A percentile compares a stretch with the other conserved stretches of the same genome.
phyloP scores from a whole-genome alignment of 2,113 vertebrate species.

The Amphiprion percula region DNA sequence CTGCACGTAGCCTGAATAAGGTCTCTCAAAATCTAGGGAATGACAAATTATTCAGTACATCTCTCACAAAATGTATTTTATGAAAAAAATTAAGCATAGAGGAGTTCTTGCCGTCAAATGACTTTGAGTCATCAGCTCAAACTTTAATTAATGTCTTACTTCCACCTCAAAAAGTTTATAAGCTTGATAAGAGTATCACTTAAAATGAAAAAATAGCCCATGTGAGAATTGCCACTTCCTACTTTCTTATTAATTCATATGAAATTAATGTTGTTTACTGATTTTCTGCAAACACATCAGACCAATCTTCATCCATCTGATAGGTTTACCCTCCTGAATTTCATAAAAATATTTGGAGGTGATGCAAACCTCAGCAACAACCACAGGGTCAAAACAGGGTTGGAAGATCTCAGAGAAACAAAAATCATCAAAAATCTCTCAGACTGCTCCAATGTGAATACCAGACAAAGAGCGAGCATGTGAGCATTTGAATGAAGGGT shows the following conservation, averaged over 20 bases:
- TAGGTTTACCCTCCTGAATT: constrained; percentile 73
- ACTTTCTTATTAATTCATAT: constrained; percentile 74
- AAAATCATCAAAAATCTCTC: constrained; percentile 78
- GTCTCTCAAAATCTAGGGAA: constrained; percentile 44
- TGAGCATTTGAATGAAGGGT: constrained; percentile 75
- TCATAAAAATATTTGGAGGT: constrained; percentile 76
- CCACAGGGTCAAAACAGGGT: constrained; percentile 71
- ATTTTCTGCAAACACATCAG: constrained; percentile 80
- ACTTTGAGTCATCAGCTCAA: constrained; percentile 56
- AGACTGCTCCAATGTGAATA: constrained; percentile 57
- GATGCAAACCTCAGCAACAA: constrained; percentile 83
- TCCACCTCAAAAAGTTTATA: constrained; percentile 57
- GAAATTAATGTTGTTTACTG: constrained; percentile 83
- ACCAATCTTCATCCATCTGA: constrained; percentile 76
- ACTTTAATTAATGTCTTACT: constrained; percentile 61
- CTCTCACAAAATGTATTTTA: constrained; percentile 34
- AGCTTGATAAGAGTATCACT: constrained; percentile 48
- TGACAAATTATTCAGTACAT: constrained; percentile 53
- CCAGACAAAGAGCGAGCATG: constrained; percentile 59
- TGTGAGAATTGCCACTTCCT: constrained; percentile 70
- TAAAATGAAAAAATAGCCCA: constrained; percentile 32
- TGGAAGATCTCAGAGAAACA: constrained; percentile 76
- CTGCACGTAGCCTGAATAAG: constrained; percentile 29
- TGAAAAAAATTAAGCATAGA: constrained; percentile 1
- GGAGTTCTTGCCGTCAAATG: constrained; percentile 51